These are phyloP conservation scores for Thaumatotibia leucotreta DNA, from an alignment of 1,140 invertebrate genomes.

Conservation along the genomic window DNA sequence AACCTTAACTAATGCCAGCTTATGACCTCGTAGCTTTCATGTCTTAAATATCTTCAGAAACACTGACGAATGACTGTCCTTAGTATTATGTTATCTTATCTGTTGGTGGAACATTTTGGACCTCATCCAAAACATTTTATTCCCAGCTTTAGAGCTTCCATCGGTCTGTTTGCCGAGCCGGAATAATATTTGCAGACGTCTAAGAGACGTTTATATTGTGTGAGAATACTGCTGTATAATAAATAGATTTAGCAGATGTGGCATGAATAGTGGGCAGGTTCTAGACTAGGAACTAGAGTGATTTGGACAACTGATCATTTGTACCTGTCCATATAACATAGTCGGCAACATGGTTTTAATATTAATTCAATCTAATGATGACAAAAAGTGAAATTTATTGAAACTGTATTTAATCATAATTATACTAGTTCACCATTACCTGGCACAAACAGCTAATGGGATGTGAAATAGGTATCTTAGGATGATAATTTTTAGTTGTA, in stretches of 20 bases:
- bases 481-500: no score
- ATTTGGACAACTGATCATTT: neutral
- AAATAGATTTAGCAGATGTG: neutral
- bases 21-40: no score
- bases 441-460: no score
- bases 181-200: conserved; percentile 11
- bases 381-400: no score
- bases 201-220: conserved; percentile 5
- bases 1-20: no score
- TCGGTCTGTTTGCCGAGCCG: neutral
- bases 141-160: neutral
- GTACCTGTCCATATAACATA: neutral
- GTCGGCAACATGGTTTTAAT: neutral
- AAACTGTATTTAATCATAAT: no score
- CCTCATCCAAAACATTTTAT: conserved; percentile 3
- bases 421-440: no score
- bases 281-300: neutral
- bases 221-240: neutral
- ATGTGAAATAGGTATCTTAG: no score
- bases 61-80: no score
- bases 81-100: no score
- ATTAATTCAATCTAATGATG: no score
- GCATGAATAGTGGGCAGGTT: neutral
- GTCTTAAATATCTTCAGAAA: no score
- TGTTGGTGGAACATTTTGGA: conserved; percentile 4